Evolutionary conservation across 2,888 invertebrate genomes (phyloP), one percentile per base, ranked within the genome.

Genomic region (Hypolimnas misippus): DNA sequence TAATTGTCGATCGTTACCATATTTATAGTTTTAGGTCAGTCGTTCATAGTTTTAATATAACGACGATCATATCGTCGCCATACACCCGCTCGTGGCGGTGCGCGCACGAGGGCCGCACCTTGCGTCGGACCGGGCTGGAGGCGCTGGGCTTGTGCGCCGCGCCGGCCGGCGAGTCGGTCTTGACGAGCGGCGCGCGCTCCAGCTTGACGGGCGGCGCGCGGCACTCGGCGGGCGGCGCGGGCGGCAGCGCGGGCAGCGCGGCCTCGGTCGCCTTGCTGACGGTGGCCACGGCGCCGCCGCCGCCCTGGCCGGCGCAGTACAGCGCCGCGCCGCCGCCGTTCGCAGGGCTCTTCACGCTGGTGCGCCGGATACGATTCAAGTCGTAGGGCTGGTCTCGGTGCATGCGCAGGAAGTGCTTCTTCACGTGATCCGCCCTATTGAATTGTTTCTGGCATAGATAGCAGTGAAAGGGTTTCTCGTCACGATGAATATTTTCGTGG

Each of bases 401-500:
- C 97, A 98, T 98, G 71, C 98, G 93, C 70, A 97, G 91, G 78
- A 98, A 98, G 85, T 98, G 98, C 79, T 98, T 98, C 87, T 98
- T 98, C 50, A 98, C 98, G 82, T 98, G 98, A 86, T 98, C 98
- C 40, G 98, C 98, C 56, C 98, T 94, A 86, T 98, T 98, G 90
- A 98, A 98, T 83, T 97, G 97, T 86, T 98, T 97, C 81, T 96
- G 95, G 81, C 98, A 98, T 33, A 97, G 95, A 83, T 98, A 98
- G 85, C 98, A 98, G 81, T 97, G 97, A 83, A 98, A 98, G 5
- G 98, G 98, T 82, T 98, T 98, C 82, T 98, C 97, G 82, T 97
- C 97, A 73, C 97, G 94, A 82, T 98, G 98, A 69, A 98, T 98
- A 83, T 97, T 98, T 88, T 98, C 97, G 85, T 98, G 98, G 35